Evolutionary conservation across 2,888 invertebrate species (phyloP).

Genomic region (Cheilosia urbana): DNA sequence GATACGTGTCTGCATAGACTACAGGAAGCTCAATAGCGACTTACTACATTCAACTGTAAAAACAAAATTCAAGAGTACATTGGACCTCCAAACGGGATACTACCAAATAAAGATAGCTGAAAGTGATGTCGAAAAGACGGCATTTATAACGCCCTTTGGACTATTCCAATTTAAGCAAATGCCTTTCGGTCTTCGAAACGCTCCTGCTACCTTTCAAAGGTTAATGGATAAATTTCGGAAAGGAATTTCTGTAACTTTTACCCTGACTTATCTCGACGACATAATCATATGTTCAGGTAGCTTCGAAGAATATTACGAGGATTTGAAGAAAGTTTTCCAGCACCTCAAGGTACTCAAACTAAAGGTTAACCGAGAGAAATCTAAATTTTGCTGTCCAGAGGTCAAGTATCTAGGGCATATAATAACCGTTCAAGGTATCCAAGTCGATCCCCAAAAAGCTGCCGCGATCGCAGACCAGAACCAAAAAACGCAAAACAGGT

Average conservation of each 20-base stretch:
- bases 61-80: not conserved
- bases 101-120: constrained; percentile 49
- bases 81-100: constrained; percentile 44
- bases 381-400: too few species aligned
- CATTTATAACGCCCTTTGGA: constrained; percentile 58
- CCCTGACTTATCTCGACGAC: constrained; percentile 78
- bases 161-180: constrained; percentile 51
- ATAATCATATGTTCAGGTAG: constrained; percentile 73
- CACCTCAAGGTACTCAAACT: too few species aligned
- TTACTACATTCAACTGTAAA: constrained; percentile 1
- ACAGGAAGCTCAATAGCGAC: constrained; percentile 79
- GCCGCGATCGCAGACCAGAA: too few species aligned
- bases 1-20: constrained; percentile 78
- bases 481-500: too few species aligned
- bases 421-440: too few species aligned
- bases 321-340: not conserved
- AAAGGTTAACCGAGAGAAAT: too few species aligned
- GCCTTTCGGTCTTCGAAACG: constrained; percentile 61
- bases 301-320: constrained; percentile 48
- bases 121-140: constrained; percentile 64
- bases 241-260: constrained; percentile 60
- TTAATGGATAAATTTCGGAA: constrained; percentile 77
- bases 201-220: constrained; percentile 60
- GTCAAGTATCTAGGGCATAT: too few species aligned
- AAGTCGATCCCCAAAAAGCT: too few species aligned